These are phyloP conservation scores for Mustela nigripes DNA, from an alignment of 2,113 vertebrate genomes.

Conservation along the genomic window DNA sequence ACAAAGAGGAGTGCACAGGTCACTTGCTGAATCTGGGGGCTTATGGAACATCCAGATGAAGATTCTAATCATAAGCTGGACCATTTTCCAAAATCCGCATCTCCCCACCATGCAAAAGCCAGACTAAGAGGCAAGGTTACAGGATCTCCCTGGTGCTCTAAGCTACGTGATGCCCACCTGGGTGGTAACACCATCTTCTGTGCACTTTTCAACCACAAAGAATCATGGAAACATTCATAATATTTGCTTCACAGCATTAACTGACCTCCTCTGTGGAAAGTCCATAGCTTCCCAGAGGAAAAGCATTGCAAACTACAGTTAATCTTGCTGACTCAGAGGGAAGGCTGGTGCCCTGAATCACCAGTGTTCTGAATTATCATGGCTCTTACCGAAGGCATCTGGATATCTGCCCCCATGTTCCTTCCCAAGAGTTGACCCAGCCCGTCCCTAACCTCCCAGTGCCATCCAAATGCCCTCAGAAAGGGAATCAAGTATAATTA, in stretches of 20 bases:
- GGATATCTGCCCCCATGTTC: not conserved
- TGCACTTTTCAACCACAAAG: not conserved
- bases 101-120: not conserved
- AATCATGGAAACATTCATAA: not conserved
- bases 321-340: conserved; percentile 15
- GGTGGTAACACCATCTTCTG: not conserved
- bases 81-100: not conserved
- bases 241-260: not conserved
- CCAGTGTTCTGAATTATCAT: not conserved
- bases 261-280: not conserved
- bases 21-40: not conserved
- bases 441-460: not conserved
- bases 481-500: not conserved
- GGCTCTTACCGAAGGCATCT: not conserved
- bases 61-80: not conserved
- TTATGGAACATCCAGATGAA: not conserved
- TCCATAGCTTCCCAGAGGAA: conserved; percentile 25
- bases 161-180: not conserved
- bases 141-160: not conserved
- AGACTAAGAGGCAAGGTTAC: not conserved
- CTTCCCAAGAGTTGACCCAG: not conserved
- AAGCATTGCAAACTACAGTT: not conserved
- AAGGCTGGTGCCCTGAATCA: not conserved
- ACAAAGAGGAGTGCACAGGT: not conserved
- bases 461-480: conserved; percentile 30